phyloP scores from a whole-genome alignment of 2,888 invertebrate species.

The Exephanes ischioxanthus region DNA sequence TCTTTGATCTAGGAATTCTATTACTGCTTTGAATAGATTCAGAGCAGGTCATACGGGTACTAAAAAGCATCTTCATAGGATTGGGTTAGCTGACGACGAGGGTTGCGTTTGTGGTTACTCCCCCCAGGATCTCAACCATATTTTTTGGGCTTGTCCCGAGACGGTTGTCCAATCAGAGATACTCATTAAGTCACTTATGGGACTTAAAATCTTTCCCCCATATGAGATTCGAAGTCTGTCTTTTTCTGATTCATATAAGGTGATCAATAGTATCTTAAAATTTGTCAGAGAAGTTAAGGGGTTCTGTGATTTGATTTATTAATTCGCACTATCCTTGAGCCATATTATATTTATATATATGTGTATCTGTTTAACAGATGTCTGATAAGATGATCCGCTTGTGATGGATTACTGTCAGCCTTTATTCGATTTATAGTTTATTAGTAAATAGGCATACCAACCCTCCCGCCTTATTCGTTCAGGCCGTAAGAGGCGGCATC shows the following conservation, averaged over 20 bases:
- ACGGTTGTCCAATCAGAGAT: neutral
- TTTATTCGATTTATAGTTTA: too few species aligned
- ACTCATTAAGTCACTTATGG: neutral
- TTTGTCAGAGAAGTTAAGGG: neutral
- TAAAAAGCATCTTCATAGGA: constrained; percentile 8
- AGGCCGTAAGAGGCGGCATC: too few species aligned
- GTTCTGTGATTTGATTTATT: neutral
- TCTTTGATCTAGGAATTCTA: neutral
- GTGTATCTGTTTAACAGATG: neutral
- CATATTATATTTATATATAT: neutral
- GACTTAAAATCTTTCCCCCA: neutral
- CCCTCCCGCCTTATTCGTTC: too few species aligned
- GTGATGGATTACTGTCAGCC: too few species aligned
- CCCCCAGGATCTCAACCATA: constrained; percentile 7
- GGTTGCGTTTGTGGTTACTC: constrained; percentile 17
- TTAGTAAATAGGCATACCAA: too few species aligned
- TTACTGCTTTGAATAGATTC: constrained; percentile 20
- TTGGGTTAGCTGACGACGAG: neutral
- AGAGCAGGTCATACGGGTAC: constrained; percentile 24
- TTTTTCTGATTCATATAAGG: neutral
- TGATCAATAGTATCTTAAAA: neutral
- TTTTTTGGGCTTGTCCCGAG: constrained; percentile 27
- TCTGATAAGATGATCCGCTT: too few species aligned
- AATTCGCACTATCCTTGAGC: neutral
- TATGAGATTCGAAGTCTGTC: constrained; percentile 2